Evolutionary conservation across 2,797 vertebrate genomes (phyloP), one percentile per base, ranked within the genome.

Genomic region (Pteropus rufus): DNA sequence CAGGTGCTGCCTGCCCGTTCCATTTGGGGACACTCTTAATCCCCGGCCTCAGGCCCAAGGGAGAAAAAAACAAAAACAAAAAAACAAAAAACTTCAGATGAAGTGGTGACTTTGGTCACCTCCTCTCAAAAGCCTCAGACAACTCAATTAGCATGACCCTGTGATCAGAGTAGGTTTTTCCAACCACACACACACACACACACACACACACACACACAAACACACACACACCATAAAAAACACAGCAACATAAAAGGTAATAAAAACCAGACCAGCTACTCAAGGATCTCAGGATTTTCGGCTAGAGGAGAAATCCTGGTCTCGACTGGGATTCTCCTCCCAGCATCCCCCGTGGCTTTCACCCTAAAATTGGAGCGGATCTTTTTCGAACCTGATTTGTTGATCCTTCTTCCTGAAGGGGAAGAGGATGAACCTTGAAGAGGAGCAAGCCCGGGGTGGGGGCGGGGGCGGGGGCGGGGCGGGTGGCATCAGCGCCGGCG

Each of bases 211-310:
- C 97, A 94, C 39, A 19, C 69, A n/a, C 70, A 80, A 93, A 49
- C 46, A 49, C 49, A 49, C 97, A 97, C 73, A 81, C 84, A 39
- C 67, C 91, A 91, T 96, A 91, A 94, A 98, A 98, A 98, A 96
- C 97, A 97, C 94, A 97, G 96, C 97, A 96, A 94, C 97, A 98
- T 98, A 94, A 94, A 97, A 97, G 96, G 97, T 98, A 98, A 98
- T 98, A 98, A 94, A 96, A 98, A 98, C 94, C 98, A 98, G 98
- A 98, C 96, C 89, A 97, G 93, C 93, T 94, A 83, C 84, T 95
- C 36, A 36, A 36, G 36, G 36, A 36, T 36, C 36, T 36, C 82
- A 9, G 69, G 85, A 90, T 90, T 88, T 92, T 91, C 97, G 94
- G 86, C 83, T 65, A 49, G 31, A 44, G 83, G 56, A 92, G 80